Percentiles rank a stretch among this genome's conserved stretches.
phyloP scores from a whole-genome alignment of 2,113 vertebrate species.

The Sebastes fasciatus region DNA sequence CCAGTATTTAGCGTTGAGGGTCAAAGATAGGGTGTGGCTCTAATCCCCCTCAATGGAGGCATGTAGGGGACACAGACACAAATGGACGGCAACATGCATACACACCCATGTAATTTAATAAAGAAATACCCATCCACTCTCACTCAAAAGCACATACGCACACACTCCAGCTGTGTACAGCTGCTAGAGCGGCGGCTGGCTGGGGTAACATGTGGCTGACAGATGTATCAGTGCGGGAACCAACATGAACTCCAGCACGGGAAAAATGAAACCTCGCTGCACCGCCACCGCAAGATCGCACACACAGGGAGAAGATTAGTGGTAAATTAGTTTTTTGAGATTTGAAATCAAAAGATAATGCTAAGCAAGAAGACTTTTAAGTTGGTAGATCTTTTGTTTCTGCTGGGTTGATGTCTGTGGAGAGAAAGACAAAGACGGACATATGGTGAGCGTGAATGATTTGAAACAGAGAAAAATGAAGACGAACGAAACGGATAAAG shows the following conservation, averaged over 20 bases:
- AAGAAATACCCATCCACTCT: constrained; percentile 29
- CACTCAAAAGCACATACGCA: constrained; percentile 14
- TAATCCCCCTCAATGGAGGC: constrained; percentile 39
- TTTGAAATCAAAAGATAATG: constrained; percentile 1
- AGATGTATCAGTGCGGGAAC: constrained; percentile 66
- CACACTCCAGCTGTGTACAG: constrained; percentile 43
- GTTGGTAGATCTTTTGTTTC: background rate
- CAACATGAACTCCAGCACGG: constrained; percentile 32
- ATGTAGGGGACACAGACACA: constrained; percentile 37
- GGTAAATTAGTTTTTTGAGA: constrained; percentile 8
- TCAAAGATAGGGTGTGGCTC: constrained; percentile 32
- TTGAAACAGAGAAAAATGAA: background rate
- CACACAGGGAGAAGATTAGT: constrained; percentile 31
- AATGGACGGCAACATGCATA: constrained; percentile 10
- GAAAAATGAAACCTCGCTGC: constrained; percentile 32
- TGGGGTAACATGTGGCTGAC: constrained; percentile 71
- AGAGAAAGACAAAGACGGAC: background rate
- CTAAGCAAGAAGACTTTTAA: background rate
- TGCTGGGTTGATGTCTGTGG: background rate
- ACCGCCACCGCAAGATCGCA: constrained; percentile 11
- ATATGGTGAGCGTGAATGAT: background rate
- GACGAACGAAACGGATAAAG: constrained; percentile 7
- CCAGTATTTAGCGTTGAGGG: constrained; percentile 32
- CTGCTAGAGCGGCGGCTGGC: constrained; percentile 32
- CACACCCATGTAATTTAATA: constrained; percentile 13